A percentile compares a stretch with the other conserved stretches of the same genome.
Conservation (phyloP, 1,140 invertebrate genomes). For the Caenorhabditis elegans region WBcel235 BX284602.5:13101501-13102000, state of each 20-base stretch:
- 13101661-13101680: constrained; percentile 30
- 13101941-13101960: no score
- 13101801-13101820: background rate
- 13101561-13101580: constrained; percentile 20
- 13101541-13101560: constrained; percentile 10
- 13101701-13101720: background rate
- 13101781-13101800: background rate
- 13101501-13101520: constrained; percentile 39
- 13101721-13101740: constrained; percentile 1
- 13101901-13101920: background rate
- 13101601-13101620: constrained; percentile 19
- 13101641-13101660: constrained; percentile 30
- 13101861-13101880: background rate
- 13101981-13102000: no score
- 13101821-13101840: background rate
- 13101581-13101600: constrained; percentile 31
- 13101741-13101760: background rate
- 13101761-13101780: background rate
- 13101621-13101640: constrained; percentile 18
- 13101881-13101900: background rate
- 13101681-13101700: constrained; percentile 17
- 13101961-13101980: no score
- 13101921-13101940: no score
- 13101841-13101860: background rate
- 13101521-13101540: constrained; percentile 17